These are phyloP conservation scores for Parelbella ahira DNA, from an alignment of 2,888 invertebrate genomes.

Conservation along the genomic window DNA sequence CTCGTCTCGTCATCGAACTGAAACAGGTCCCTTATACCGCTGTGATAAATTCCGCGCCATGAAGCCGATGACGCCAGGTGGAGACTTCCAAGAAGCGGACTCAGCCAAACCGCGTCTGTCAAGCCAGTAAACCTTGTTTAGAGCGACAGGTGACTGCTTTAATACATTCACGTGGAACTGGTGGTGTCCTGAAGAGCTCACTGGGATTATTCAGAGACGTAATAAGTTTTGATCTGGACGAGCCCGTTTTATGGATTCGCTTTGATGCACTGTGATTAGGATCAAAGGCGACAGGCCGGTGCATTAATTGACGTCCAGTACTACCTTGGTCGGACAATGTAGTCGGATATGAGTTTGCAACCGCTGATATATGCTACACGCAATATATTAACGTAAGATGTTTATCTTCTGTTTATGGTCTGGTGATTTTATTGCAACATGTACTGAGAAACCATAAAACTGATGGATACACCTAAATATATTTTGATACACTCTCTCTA, in stretches of 20 bases:
- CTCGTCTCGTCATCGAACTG: too few relatives aligned
- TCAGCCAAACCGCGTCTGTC: conserved; percentile 26
- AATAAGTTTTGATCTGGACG: conserved; percentile 24
- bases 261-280: conserved; percentile 19
- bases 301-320: conserved; percentile 24
- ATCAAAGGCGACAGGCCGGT: conserved; percentile 22
- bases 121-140: conserved; percentile 38
- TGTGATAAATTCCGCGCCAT: too few relatives aligned
- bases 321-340: conserved; percentile 18
- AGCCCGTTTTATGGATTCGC: conserved; percentile 18
- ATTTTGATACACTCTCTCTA: too few relatives aligned
- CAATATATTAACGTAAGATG: too few relatives aligned
- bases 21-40: too few relatives aligned
- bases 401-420: too few relatives aligned
- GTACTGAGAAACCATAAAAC: too few relatives aligned
- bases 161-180: conserved; percentile 31
- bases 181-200: conserved; percentile 9
- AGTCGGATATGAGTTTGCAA: too few relatives aligned
- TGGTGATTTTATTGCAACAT: too few relatives aligned
- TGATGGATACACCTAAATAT: too few relatives aligned
- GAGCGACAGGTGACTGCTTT: conserved; percentile 36
- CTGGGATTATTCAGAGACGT: conserved; percentile 21
- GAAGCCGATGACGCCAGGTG: conserved; percentile 15
- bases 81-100: conserved; percentile 15
- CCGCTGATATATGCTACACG: too few relatives aligned